phyloP scores from a whole-genome alignment of 2,797 vertebrate species.

The Nannoperca obscura region DNA sequence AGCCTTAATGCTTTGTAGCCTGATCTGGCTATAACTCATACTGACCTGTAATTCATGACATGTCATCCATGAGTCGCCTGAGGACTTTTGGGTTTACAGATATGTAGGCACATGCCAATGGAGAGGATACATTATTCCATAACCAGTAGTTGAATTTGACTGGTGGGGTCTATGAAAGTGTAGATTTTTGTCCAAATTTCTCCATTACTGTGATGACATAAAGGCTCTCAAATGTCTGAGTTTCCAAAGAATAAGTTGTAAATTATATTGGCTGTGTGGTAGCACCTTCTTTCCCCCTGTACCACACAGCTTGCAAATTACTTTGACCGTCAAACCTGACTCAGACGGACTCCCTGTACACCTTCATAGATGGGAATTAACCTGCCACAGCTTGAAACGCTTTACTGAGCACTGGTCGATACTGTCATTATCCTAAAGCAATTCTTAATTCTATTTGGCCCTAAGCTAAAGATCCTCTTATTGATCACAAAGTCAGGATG shows the following conservation, averaged over 20 bases:
- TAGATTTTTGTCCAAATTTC: slow-evolving; percentile 33
- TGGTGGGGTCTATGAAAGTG: slow-evolving; percentile 41
- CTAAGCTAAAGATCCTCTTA: slow-evolving; percentile 76
- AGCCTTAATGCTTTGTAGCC: slow-evolving; percentile 54
- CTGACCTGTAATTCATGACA: slow-evolving; percentile 64
- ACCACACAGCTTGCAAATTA: slow-evolving; percentile 38
- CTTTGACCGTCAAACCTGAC: slow-evolving; percentile 63
- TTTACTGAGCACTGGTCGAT: slow-evolving; percentile 77
- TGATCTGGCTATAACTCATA: slow-evolving; percentile 57
- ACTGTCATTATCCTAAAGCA: slow-evolving; percentile 82
- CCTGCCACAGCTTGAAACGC: slow-evolving; percentile 72
- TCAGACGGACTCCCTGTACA: slow-evolving; percentile 64
- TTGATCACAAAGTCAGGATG: slow-evolving; percentile 75
- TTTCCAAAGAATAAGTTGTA: slow-evolving; percentile 53
- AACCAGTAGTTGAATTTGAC: slow-evolving; percentile 48
- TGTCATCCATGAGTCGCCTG: slow-evolving; percentile 51
- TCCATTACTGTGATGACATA: slow-evolving; percentile 44
- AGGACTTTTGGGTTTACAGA: slow-evolving; percentile 52
- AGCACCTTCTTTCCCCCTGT: no score
- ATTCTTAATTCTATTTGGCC: slow-evolving; percentile 83
- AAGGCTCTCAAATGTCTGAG: slow-evolving; percentile 33
- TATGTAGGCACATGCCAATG: slow-evolving; percentile 46
- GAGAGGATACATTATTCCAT: slow-evolving; percentile 52
- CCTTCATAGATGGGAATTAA: slow-evolving; percentile 76
- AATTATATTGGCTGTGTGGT: slow-evolving; percentile 43